These are phyloP conservation scores for Oryzaephilus surinamensis DNA, from an alignment of 1,140 invertebrate genomes.

Conservation along the genomic window DNA sequence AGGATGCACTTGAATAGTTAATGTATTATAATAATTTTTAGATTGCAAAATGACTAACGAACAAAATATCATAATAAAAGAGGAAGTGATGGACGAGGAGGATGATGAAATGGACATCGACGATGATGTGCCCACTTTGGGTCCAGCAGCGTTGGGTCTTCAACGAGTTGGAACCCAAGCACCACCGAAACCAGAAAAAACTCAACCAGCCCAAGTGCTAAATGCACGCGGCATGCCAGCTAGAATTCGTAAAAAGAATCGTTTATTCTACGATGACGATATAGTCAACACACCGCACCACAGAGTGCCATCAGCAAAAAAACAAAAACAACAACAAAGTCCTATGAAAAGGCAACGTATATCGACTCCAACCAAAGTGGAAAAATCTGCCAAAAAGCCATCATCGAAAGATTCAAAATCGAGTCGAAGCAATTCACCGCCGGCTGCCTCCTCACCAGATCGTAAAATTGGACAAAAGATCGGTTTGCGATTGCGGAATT, in stretches of 20 bases:
- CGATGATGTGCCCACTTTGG: slow-evolving; percentile 54
- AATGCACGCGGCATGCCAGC: slow-evolving; percentile 82
- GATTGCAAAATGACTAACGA: slow-evolving; percentile 35
- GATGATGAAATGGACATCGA: slow-evolving; percentile 49
- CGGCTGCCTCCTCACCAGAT: slow-evolving; percentile 36
- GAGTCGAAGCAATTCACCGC: not conserved
- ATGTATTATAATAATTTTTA: too few species aligned
- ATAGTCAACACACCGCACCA: slow-evolving; percentile 71
- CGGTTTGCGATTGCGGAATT: slow-evolving; percentile 81
- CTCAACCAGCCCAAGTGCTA: slow-evolving; percentile 59
- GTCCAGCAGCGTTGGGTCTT: slow-evolving; percentile 62
- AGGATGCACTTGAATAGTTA: too few species aligned
- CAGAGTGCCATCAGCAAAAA: slow-evolving; percentile 51
- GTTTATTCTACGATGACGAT: slow-evolving; percentile 84
- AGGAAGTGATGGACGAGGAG: slow-evolving; percentile 51
- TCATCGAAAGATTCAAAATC: not conserved
- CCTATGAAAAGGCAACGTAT: slow-evolving; percentile 40
- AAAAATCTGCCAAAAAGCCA: not conserved
- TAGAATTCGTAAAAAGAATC: slow-evolving; percentile 81
- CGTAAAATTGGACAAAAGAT: slow-evolving; percentile 77
- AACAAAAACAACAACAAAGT: slow-evolving; percentile 38
- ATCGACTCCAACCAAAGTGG: slow-evolving; percentile 38
- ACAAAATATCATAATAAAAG: slow-evolving; percentile 39
- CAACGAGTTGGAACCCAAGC: slow-evolving; percentile 65
- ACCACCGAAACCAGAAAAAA: slow-evolving; percentile 56